These are phyloP conservation scores for Parazoanthus atlanticus DNA, from an alignment of 92 coral and sea anemone species.

Conservation along the genomic window DNA sequence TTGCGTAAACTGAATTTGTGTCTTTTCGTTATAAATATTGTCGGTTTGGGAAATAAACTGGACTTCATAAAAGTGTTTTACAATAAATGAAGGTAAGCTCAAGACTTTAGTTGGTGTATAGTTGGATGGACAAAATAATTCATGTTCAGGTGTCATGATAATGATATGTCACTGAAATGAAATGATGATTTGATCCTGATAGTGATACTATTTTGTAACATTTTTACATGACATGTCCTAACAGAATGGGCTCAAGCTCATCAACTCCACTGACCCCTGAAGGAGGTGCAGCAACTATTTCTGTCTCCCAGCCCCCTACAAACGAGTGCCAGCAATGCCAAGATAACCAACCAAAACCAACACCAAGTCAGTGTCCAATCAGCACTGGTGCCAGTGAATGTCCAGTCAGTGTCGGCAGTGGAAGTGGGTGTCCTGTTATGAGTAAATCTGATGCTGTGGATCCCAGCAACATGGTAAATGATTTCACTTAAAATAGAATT, in stretches of 20 bases:
- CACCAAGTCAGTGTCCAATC: conserved; percentile 69
- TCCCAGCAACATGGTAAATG: conserved; percentile 78
- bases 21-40: neutral
- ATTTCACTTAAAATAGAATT: no score
- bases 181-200: neutral
- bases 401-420: conserved; percentile 63
- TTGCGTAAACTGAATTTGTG: neutral
- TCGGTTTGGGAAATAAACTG: neutral
- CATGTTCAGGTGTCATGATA: neutral
- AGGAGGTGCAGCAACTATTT: conserved; percentile 36
- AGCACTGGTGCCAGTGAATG: conserved; percentile 69
- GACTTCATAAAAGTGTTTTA: neutral
- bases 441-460: conserved; percentile 55
- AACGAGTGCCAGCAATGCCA: conserved; percentile 56
- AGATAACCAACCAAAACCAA: conserved; percentile 11
- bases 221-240: neutral
- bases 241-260: conserved; percentile 69
- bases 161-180: no score
- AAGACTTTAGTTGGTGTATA: neutral
- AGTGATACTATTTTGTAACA: no score
- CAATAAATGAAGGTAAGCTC: neutral
- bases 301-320: conserved; percentile 47
- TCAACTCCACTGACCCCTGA: conserved; percentile 63
- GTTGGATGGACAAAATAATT: neutral
- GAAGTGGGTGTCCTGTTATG: conserved; percentile 64